Conservation (phyloP, 2,888 invertebrate genomes). For the Thumatha senex region DNA sequence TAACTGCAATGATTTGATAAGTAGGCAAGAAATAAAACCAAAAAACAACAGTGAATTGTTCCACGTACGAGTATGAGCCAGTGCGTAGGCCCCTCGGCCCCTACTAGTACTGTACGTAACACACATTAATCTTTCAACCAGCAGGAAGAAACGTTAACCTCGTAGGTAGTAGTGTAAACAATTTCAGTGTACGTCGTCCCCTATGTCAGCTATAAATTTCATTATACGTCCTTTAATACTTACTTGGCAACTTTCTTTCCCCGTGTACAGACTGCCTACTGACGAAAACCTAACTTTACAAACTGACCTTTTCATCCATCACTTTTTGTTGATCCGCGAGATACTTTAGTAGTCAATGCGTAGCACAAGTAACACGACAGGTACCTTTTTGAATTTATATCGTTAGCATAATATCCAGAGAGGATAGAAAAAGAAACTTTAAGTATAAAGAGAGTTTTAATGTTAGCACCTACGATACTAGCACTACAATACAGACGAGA, state of each 20-base stretch:
- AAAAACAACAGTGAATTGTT: conserved; percentile 3
- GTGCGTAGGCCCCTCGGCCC: no score
- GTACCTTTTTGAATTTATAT: not conserved
- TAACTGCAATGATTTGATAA: no score
- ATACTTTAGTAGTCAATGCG: conserved; percentile 5
- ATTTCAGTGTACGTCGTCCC: conserved; percentile 5
- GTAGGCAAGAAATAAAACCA: no score
- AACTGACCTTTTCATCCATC: conserved; percentile 7
- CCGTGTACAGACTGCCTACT: conserved; percentile 9
- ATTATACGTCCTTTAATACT: conserved; percentile 13
- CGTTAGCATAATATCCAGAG: not conserved
- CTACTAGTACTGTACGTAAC: conserved; percentile 3
- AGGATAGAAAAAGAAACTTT: not conserved
- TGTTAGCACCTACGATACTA: no score
- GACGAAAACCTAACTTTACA: conserved; percentile 9
- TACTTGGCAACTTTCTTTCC: conserved; percentile 21
- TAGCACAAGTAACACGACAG: no score
- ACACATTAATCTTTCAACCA: conserved; percentile 8
- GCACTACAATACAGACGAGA: no score
- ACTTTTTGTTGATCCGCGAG: conserved; percentile 9
- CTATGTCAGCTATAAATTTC: conserved; percentile 24
- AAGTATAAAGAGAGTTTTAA: not conserved
- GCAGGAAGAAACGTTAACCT: conserved; percentile 5
- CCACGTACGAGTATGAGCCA: no score
- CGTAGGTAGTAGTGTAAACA: conserved; percentile 6